Evolutionary conservation across 2,113 vertebrate species (phyloP).

Genomic region (Eudorcas thomsonii): DNA sequence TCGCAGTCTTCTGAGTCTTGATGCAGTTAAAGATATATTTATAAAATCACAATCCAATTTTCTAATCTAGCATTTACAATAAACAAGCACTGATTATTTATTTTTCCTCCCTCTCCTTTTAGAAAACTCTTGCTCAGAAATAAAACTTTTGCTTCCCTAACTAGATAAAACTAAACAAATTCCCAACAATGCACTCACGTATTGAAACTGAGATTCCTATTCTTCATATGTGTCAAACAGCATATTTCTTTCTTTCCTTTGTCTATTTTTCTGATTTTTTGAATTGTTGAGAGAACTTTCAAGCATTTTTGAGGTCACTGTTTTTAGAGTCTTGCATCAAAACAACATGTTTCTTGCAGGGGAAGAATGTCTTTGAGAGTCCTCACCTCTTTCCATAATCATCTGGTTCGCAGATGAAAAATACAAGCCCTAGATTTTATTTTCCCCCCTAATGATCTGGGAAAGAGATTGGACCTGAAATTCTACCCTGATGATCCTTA

Average conservation of each 20-base stretch:
- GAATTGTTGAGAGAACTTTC: conserved; percentile 17
- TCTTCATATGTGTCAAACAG: not conserved
- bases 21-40: not conserved
- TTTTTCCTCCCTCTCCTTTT: not conserved
- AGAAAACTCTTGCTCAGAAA: not conserved
- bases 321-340: conserved; percentile 22
- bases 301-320: not conserved
- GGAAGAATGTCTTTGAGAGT: conserved; percentile 39
- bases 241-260: not conserved
- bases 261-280: conserved; percentile 8
- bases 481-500: not conserved
- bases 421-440: not conserved
- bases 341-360: conserved; percentile 15
- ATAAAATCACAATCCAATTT: not conserved
- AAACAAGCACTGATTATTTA: not conserved
- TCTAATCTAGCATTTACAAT: not conserved
- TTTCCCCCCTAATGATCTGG: not conserved
- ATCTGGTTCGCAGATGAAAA: conserved; percentile 72
- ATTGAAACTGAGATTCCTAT: not conserved
- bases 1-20: not conserved
- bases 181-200: not conserved
- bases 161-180: not conserved
- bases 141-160: not conserved
- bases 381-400: conserved; percentile 3
- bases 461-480: conserved; percentile 26